phyloP scores from a whole-genome alignment of 2,888 invertebrate genomes.

The Agrotis segetum region DNA sequence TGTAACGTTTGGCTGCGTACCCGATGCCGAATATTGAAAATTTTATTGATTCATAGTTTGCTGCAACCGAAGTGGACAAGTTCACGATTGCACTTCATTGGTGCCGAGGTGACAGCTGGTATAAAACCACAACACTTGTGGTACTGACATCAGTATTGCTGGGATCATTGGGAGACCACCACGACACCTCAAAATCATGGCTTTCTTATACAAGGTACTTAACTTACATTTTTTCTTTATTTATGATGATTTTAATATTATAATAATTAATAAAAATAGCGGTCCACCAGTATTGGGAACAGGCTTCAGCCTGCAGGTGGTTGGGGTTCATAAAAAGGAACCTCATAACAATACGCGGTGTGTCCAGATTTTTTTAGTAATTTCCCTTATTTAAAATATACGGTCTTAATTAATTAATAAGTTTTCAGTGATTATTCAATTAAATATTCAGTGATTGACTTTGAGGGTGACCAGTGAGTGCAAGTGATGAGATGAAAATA shows the following conservation, averaged over 20 bases:
- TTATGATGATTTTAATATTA: too few relatives aligned
- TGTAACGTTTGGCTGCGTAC: slow-evolving; percentile 81
- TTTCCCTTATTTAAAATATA: not conserved
- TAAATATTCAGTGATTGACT: not conserved
- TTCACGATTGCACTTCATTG: slow-evolving; percentile 84
- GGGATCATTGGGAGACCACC: slow-evolving; percentile 75
- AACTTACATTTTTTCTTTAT: not conserved
- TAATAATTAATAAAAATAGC: too few relatives aligned
- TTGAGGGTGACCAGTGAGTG: not conserved
- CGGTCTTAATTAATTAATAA: not conserved
- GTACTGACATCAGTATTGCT: slow-evolving; percentile 78
- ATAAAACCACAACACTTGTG: slow-evolving; percentile 84
- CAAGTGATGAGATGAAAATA: too few relatives aligned
- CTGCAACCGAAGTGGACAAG: slow-evolving; percentile 82
- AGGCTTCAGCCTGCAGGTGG: too few relatives aligned
- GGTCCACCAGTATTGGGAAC: too few relatives aligned
- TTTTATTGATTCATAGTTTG: slow-evolving; percentile 88
- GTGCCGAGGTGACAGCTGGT: slow-evolving; percentile 79
- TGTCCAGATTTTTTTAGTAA: not conserved
- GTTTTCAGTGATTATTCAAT: not conserved
- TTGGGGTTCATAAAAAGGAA: too few relatives aligned
- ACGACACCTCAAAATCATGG: slow-evolving; percentile 76
- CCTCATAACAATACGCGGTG: too few relatives aligned
- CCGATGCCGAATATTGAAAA: slow-evolving; percentile 83
- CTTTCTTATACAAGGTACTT: slow-evolving; percentile 84